Percentiles rank a stretch among this genome's conserved stretches.
These are phyloP conservation scores for Eufriesea mexicana DNA, from an alignment of 1,140 invertebrate species.

Conservation along the genomic window DNA sequence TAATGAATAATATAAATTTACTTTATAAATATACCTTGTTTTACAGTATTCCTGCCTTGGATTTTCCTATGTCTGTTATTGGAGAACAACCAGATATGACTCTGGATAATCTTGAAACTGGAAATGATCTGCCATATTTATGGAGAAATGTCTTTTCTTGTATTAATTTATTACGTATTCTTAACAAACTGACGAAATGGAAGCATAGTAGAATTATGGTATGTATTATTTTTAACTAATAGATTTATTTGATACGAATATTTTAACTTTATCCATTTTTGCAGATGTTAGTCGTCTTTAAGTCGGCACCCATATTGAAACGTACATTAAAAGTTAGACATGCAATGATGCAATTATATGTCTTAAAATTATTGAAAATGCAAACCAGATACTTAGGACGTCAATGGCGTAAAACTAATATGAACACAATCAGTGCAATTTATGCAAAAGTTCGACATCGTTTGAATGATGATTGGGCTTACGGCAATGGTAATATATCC, in stretches of 20 bases:
- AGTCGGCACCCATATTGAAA: slow-evolving; percentile 99
- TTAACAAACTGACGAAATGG: slow-evolving; percentile 99
- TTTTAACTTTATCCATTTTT: slow-evolving; percentile 38
- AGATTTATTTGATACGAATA: neutral
- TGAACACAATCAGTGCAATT: slow-evolving; percentile 99
- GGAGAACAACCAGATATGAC: slow-evolving; percentile 97
- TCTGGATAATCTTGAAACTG: slow-evolving; percentile 95
- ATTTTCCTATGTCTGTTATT: slow-evolving; percentile 98
- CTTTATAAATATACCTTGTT: neutral
- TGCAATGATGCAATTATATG: slow-evolving; percentile 99
- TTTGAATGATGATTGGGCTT: slow-evolving; percentile 99
- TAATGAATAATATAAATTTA: neutral
- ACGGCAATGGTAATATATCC: slow-evolving; percentile 91
- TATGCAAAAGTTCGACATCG: slow-evolving; percentile 98
- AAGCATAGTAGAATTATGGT: slow-evolving; percentile 99
- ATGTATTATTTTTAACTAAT: slow-evolving; percentile 52
- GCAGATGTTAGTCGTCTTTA: slow-evolving; percentile 99
- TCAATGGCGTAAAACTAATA: slow-evolving; percentile 99
- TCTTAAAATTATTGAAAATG: slow-evolving; percentile 99
- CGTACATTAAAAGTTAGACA: slow-evolving; percentile 97
- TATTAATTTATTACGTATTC: slow-evolving; percentile 97
- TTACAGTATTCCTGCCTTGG: slow-evolving; percentile 93
- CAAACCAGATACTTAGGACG: slow-evolving; percentile 99
- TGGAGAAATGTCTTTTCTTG: slow-evolving; percentile 99
- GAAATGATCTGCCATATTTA: slow-evolving; percentile 93